phyloP scores from a whole-genome alignment of 2,888 invertebrate species.

The Tiliacea aurago region DNA sequence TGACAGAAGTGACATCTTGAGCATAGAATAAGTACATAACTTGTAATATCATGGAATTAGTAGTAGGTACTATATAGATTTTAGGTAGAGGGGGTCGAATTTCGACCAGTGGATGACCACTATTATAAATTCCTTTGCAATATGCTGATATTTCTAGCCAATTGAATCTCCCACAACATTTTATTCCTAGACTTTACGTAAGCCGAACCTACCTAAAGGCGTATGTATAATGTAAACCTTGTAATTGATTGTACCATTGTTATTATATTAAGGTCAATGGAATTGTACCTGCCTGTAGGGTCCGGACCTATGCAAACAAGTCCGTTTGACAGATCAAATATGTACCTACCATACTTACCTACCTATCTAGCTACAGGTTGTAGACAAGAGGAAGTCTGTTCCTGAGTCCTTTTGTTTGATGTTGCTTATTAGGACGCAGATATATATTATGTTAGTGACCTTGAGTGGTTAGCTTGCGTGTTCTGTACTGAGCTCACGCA shows the following conservation, averaged over 20 bases:
- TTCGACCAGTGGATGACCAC: no score
- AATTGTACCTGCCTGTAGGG: constrained; percentile 18
- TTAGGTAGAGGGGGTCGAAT: no score
- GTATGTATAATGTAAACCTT: constrained; percentile 1
- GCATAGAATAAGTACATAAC: no score
- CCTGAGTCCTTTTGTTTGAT: constrained; percentile 1
- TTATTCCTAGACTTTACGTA: not conserved
- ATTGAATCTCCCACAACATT: no score
- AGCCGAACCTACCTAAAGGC: not conserved
- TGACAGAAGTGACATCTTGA: no score
- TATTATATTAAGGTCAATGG: constrained; percentile 21
- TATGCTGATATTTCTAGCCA: not conserved
- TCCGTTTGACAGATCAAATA: constrained; percentile 28
- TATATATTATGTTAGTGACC: no score
- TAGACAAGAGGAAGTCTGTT: not conserved
- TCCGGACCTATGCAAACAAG: constrained; percentile 19
- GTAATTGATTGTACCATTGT: constrained; percentile 22
- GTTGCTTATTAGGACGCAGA: no score
- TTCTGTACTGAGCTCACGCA: no score
- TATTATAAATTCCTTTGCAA: not conserved
- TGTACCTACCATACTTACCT: not conserved
- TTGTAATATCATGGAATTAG: no score
- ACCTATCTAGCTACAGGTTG: not conserved
- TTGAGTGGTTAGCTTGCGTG: no score
- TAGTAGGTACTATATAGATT: no score